A percentile compares a stretch with the other conserved stretches of the same genome.
phyloP scores from a whole-genome alignment of 2,888 invertebrate species.

The Orchestes rusci region DNA sequence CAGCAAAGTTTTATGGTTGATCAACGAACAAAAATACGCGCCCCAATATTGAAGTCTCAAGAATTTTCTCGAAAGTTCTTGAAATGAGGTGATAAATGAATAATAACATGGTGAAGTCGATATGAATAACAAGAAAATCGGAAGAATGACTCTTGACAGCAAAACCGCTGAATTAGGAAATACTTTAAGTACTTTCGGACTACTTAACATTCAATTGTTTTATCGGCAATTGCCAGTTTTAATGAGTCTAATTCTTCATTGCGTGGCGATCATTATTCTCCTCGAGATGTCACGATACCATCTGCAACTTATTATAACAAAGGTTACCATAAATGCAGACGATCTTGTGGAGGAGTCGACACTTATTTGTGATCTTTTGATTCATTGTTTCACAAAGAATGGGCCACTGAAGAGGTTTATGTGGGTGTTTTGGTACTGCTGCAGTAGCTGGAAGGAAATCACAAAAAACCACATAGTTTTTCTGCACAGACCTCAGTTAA shows the following conservation, averaged over 20 bases:
- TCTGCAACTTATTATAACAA: conserved; percentile 10
- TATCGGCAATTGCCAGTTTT: conserved; percentile 21
- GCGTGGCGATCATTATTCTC: conserved; percentile 19
- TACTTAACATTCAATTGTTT: conserved; percentile 25
- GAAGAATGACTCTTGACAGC: too few relatives aligned
- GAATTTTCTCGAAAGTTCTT: too few relatives aligned
- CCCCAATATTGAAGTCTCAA: too few relatives aligned
- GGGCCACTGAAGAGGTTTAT: too few relatives aligned
- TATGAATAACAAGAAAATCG: too few relatives aligned
- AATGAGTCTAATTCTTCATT: conserved; percentile 22
- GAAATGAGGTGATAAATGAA: too few relatives aligned
- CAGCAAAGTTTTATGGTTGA: too few relatives aligned
- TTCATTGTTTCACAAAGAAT: neutral
- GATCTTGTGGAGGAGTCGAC: conserved; percentile 10
- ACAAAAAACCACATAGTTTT: too few relatives aligned
- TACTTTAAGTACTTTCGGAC: conserved; percentile 20
- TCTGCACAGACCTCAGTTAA: neutral
- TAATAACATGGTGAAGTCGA: too few relatives aligned
- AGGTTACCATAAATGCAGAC: conserved; percentile 13
- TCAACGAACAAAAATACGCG: too few relatives aligned
- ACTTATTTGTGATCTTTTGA: conserved; percentile 11
- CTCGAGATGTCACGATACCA: conserved; percentile 17
- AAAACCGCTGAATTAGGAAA: conserved; percentile 14
- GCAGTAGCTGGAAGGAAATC: too few relatives aligned
- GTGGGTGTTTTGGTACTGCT: too few relatives aligned